These are phyloP conservation scores for Cryptotis parvus DNA, from an alignment of 2,113 vertebrate species.

Conservation along the genomic window DNA sequence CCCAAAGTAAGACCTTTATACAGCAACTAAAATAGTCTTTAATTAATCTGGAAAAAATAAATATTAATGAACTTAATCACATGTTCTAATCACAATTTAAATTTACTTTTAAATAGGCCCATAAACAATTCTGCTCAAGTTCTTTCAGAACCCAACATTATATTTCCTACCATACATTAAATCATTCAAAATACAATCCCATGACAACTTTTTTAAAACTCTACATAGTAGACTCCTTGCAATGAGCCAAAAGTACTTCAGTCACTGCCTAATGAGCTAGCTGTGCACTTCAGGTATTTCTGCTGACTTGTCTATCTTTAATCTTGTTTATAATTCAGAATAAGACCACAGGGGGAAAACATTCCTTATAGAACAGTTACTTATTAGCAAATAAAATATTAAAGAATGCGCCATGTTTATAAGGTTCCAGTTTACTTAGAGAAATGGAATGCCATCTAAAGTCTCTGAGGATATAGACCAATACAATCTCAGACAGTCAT, in stretches of 20 bases:
- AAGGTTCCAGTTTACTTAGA: constrained; percentile 46
- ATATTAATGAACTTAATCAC: neutral
- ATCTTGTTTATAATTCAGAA: constrained; percentile 33
- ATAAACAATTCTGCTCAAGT: neutral
- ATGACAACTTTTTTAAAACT: neutral
- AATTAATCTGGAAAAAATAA: neutral
- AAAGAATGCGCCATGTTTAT: constrained; percentile 47
- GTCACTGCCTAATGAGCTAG: constrained; percentile 13
- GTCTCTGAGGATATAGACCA: constrained; percentile 46
- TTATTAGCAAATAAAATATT: constrained; percentile 65
- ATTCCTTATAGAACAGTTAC: constrained; percentile 2
- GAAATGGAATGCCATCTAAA: neutral
- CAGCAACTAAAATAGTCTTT: neutral
- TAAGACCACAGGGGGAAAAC: constrained; percentile 3
- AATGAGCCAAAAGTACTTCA: constrained; percentile 33
- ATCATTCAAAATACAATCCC: constrained; percentile 29
- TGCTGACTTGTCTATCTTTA: constrained; percentile 30
- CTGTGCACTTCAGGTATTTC: constrained; percentile 44
- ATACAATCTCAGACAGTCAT: constrained; percentile 43
- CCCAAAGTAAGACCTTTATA: neutral
- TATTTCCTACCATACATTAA: neutral
- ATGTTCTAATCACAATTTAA: neutral
- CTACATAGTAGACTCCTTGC: constrained; percentile 9
- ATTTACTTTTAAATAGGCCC: neutral
- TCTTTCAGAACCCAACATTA: constrained; percentile 24